Evolutionary conservation across 92 coral and sea anemone genomes (phyloP).

Genomic region (Palythoa caribaeorum): DNA sequence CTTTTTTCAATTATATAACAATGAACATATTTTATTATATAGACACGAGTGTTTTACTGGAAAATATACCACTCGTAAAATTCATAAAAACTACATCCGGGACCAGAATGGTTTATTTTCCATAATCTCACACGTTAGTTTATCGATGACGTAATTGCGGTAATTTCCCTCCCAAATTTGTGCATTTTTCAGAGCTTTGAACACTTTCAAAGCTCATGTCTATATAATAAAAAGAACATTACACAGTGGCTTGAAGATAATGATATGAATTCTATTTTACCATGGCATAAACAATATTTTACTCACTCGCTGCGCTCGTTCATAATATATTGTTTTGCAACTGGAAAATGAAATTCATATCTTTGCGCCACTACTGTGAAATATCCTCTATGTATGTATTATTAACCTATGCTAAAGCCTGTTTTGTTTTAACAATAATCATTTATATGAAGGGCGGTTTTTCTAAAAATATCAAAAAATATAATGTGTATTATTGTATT

Average conservation of each 20-base stretch:
- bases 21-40: not conserved
- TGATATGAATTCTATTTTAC: not conserved
- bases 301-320: too few species aligned
- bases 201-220: not conserved
- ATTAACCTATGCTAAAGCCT: too few species aligned
- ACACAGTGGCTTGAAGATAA: too few species aligned
- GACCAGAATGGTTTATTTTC: not conserved
- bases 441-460: too few species aligned
- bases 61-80: not conserved
- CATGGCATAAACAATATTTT: not conserved
- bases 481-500: too few species aligned
- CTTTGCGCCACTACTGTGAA: too few species aligned
- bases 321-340: too few species aligned
- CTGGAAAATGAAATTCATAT: too few species aligned
- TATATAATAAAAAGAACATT: constrained; percentile 4
- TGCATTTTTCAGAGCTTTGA: not conserved
- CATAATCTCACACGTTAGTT: not conserved
- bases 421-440: too few species aligned
- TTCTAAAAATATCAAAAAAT: too few species aligned
- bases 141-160: not conserved
- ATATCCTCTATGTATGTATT: too few species aligned
- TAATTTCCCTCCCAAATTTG: constrained; percentile 2
- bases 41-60: not conserved
- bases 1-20: too few species aligned
- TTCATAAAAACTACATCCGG: constrained; percentile 6